Evolutionary conservation across 2,888 invertebrate species (phyloP).

Genomic region (Drosophila cognata): DNA sequence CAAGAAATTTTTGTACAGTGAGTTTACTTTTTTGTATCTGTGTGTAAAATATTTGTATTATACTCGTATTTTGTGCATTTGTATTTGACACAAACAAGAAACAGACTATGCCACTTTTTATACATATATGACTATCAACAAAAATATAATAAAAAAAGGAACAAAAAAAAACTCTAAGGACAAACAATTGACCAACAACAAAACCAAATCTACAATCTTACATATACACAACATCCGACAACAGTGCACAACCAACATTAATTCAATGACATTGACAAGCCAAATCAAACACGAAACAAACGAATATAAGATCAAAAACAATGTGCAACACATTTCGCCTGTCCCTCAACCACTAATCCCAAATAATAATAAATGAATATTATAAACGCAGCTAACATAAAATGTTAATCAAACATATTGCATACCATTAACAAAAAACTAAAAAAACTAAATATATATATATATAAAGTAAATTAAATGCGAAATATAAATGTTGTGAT

Average conservation of each 20-base stretch:
- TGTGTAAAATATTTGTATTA: constrained; percentile 72
- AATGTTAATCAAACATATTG: constrained; percentile 48
- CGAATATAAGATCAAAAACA: constrained; percentile 10
- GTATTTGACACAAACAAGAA: constrained; percentile 65
- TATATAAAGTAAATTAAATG: constrained; percentile 35
- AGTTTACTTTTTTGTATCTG: constrained; percentile 72
- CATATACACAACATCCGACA: constrained; percentile 39
- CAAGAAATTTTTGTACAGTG: constrained; percentile 70
- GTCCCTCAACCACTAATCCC: constrained; percentile 31
- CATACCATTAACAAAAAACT: constrained; percentile 29
- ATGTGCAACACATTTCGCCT: constrained; percentile 30
- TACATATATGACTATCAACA: constrained; percentile 55
- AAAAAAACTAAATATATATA: constrained; percentile 1
- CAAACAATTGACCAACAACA: constrained; percentile 33
- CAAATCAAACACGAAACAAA: constrained; percentile 12
- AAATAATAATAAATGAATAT: constrained; percentile 28
- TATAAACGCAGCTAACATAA: constrained; percentile 39
- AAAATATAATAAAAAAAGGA: constrained; percentile 15
- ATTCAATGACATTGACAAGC: constrained; percentile 40
- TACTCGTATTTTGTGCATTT: constrained; percentile 74
- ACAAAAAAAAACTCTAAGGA: constrained; percentile 24
- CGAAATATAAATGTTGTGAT: constrained; percentile 76
- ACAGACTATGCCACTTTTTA: constrained; percentile 74
- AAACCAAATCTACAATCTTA: constrained; percentile 47
- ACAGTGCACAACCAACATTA: constrained; percentile 32